Conservation (phyloP, 2,113 vertebrate species). For the Pan troglodytes region NHGRI_mPanTro3-v2.1_pri NC_072414.2:44119001-44119500, state of each 20-base stretch:
- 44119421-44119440: not conserved
- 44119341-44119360: not conserved
- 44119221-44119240: not conserved
- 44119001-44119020: not conserved
- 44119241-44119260: not conserved
- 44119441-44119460: not conserved
- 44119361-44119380: not conserved
- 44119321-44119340: not conserved
- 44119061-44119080: not conserved
- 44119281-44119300: not conserved
- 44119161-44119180: no score
- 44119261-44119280: not conserved
- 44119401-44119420: not conserved
- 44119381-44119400: not conserved
- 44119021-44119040: not conserved
- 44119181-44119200: no score
- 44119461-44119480: not conserved
- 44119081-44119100: not conserved
- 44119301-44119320: not conserved
- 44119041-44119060: not conserved
- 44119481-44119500: not conserved
- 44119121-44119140: not conserved
- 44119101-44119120: not conserved
- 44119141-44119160: no score
- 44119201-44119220: not conserved